These are phyloP conservation scores for Poecilia latipinna DNA, from an alignment of 2,113 vertebrate species.

Conservation along the genomic window DNA sequence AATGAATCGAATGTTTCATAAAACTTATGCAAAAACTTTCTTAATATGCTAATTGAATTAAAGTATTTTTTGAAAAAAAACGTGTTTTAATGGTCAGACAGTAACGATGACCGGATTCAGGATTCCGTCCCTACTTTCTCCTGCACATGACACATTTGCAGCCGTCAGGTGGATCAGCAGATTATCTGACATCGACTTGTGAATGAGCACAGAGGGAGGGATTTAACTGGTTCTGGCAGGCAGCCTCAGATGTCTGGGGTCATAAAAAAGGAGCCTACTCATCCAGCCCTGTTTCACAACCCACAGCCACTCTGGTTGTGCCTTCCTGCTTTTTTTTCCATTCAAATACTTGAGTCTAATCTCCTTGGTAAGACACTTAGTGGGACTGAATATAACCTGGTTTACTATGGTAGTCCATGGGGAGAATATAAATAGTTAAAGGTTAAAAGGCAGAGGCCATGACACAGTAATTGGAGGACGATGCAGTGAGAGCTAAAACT, in stretches of 20 bases:
- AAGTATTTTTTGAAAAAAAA: background rate
- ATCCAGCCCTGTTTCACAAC: slow-evolving; percentile 15
- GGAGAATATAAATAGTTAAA: slow-evolving; percentile 21
- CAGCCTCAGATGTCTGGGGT: slow-evolving; percentile 15
- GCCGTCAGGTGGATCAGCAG: slow-evolving; percentile 4
- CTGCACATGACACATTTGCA: background rate
- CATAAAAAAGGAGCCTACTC: slow-evolving; percentile 21
- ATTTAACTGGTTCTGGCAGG: slow-evolving; percentile 23
- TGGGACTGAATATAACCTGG: slow-evolving; percentile 18
- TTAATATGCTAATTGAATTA: background rate
- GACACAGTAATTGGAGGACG: background rate
- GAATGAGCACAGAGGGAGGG: slow-evolving; percentile 40
- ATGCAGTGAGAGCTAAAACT: background rate
- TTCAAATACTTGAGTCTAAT: slow-evolving; percentile 60
- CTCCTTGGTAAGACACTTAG: slow-evolving; percentile 53
- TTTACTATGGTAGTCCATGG: slow-evolving; percentile 26
- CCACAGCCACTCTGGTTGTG: background rate
- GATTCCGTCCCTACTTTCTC: background rate
- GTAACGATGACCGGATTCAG: background rate
- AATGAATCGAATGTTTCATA: too few species aligned
- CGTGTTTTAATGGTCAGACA: background rate
- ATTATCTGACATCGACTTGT: slow-evolving; percentile 37
- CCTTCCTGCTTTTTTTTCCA: slow-evolving; percentile 5
- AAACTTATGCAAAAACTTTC: too few species aligned
- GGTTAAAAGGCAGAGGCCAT: slow-evolving; percentile 1